A percentile compares a stretch with the other conserved stretches of the same genome.
phyloP scores from a whole-genome alignment of 2,113 vertebrate genomes.

The Caretta caretta region DNA sequence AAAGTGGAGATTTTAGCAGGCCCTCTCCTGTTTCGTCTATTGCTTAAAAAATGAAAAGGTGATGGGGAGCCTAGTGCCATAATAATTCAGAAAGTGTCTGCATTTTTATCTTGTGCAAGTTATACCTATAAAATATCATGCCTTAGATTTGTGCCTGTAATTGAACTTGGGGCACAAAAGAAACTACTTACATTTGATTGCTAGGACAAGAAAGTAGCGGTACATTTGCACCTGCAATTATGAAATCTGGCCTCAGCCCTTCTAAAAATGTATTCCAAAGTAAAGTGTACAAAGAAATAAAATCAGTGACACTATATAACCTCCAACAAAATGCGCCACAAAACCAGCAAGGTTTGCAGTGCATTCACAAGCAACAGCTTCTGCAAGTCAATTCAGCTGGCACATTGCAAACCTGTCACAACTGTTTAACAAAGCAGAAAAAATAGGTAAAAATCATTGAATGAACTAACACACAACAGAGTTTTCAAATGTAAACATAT shows the following conservation, averaged over 20 bases:
- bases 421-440: neutral
- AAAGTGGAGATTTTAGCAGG: neutral
- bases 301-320: neutral
- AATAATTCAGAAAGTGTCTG: neutral
- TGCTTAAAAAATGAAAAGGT: neutral
- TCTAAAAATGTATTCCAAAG: neutral
- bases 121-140: neutral
- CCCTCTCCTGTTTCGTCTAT: neutral
- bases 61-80: neutral
- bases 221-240: neutral
- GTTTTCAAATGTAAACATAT: neutral
- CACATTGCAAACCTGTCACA: neutral
- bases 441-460: neutral
- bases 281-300: neutral
- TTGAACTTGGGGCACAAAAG: no score
- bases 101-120: neutral
- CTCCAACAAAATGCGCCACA: accelerated
- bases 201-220: neutral
- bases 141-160: neutral
- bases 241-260: neutral
- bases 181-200: accelerated
- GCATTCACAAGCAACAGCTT: neutral
- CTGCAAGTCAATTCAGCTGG: neutral
- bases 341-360: neutral
- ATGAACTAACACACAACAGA: neutral